Evolutionary conservation across 2,113 vertebrate species (phyloP), one percentile per base, ranked within the genome.

Genomic region (Onychostoma macrolepis): DNA sequence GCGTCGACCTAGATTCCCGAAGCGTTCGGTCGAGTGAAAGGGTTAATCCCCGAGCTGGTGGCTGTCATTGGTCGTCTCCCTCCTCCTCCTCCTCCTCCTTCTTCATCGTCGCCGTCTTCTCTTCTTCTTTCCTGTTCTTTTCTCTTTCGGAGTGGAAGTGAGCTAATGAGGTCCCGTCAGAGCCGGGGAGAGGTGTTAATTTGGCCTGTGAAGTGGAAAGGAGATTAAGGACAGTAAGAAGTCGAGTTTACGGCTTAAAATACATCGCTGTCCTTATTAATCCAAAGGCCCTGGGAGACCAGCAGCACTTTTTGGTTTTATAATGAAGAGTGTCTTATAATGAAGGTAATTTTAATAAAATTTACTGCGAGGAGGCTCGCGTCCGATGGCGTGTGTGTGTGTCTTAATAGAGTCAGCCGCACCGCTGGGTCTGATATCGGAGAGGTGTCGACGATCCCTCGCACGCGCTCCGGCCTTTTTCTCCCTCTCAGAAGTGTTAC

Each of bases 141-240:
- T 91, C 92, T 94, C 93, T 92, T 93, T 93, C 92, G 94, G 93
- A 93, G 93, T 95, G 93, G 94, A 95, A 95, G 94, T 93, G 94
- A 94, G 94, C 94, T 96, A 96, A 96, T 95, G 94, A 96, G 95
- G 95, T 95, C 95, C 95, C 95, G 95, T 95, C 95, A 96, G 95
- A 95, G 94, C 94, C 92, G 93, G 92, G 92, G 93, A 95, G 94
- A 95, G 95, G 95, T 96, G 95, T 95, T 96, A 95, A 95, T 95
- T 95, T 95, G 95, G 95, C 95, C 95, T 94, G 92, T 95, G 94
- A 95, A 95, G 95, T 94, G 93, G 93, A 94, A 94, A 94, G 94
- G 95, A 96, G 95, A 96, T 95, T 96, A 96, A 96, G 95, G 95
- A 95, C 95, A 94, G 95, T 94, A 94, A 95, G 94, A 93, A 94